These are phyloP conservation scores for Zelostemma sp. DNA, from an alignment of 1,140 invertebrate species.

Conservation along the genomic window DNA sequence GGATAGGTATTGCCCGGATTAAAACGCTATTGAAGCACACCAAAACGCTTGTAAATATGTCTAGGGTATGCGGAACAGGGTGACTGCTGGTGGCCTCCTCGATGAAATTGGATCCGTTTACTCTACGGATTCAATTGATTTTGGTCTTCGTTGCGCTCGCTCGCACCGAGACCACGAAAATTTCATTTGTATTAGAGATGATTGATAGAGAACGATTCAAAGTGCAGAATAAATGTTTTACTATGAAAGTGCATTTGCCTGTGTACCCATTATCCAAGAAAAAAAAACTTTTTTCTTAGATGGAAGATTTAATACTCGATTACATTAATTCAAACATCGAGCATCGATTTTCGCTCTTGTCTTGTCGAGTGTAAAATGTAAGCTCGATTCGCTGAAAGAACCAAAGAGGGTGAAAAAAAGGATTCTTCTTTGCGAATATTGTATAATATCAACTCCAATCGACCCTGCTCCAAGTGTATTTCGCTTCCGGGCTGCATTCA, in stretches of 20 bases:
- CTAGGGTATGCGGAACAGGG: slow-evolving; percentile 14
- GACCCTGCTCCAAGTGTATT: slow-evolving; percentile 14
- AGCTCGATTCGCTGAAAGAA: slow-evolving; percentile 53
- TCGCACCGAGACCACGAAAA: slow-evolving; percentile 14
- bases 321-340: too few relatives aligned
- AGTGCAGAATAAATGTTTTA: slow-evolving; percentile 26
- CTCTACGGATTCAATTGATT: slow-evolving; percentile 26
- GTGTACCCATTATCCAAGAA: slow-evolving; percentile 5
- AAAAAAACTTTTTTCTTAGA: not conserved
- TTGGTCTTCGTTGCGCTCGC: not conserved
- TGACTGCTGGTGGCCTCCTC: slow-evolving; percentile 6
- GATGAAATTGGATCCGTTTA: slow-evolving; percentile 48
- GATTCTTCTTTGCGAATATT: slow-evolving; percentile 20
- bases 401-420: slow-evolving; percentile 21
- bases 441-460: slow-evolving; percentile 8
- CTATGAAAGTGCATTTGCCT: slow-evolving; percentile 1
- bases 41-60: slow-evolving; percentile 49
- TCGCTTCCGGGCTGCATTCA: not conserved
- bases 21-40: slow-evolving; percentile 49
- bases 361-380: slow-evolving; percentile 57
- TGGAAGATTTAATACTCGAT: too few relatives aligned
- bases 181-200: slow-evolving; percentile 32
- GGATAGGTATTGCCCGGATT: slow-evolving; percentile 49
- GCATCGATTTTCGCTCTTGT: too few relatives aligned
- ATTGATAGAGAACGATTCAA: slow-evolving; percentile 41